Percentiles rank a stretch among this genome's conserved stretches.
These are phyloP conservation scores for Apamea monoglypha DNA, from an alignment of 2,888 invertebrate genomes.

Conservation along the genomic window DNA sequence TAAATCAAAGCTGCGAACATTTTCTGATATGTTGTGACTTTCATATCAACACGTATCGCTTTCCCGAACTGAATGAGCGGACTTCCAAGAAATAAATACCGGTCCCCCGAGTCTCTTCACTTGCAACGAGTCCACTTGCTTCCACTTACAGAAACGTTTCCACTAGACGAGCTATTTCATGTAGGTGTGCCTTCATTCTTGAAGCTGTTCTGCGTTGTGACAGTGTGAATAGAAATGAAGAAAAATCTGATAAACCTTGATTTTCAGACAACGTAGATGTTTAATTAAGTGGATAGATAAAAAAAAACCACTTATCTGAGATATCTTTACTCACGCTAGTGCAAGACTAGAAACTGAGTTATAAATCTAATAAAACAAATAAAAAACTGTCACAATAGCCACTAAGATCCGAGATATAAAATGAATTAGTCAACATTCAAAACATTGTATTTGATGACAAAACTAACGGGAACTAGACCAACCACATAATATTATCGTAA, in stretches of 20 bases:
- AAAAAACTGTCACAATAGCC: slow-evolving; percentile 55
- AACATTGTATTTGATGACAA: slow-evolving; percentile 62
- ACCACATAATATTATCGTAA: slow-evolving; percentile 62
- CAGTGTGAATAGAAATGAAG: slow-evolving; percentile 5
- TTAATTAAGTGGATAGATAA: slow-evolving; percentile 10
- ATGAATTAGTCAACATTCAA: slow-evolving; percentile 47
- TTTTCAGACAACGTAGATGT: neutral
- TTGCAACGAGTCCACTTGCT: slow-evolving; percentile 13
- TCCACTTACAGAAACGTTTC: slow-evolving; percentile 24
- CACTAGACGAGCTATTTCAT: slow-evolving; percentile 9
- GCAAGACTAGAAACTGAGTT: slow-evolving; percentile 35
- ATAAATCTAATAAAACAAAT: slow-evolving; percentile 39
- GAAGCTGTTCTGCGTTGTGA: neutral
- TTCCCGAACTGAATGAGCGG: slow-evolving; percentile 55
- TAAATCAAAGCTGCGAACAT: slow-evolving; percentile 20
- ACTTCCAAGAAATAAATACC: slow-evolving; percentile 57
- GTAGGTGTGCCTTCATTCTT: neutral
- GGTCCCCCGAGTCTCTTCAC: slow-evolving; percentile 35
- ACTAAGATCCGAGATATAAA: slow-evolving; percentile 50
- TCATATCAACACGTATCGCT: slow-evolving; percentile 58
- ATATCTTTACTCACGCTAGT: slow-evolving; percentile 56
- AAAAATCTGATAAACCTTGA: slow-evolving; percentile 1
- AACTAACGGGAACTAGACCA: slow-evolving; percentile 66
- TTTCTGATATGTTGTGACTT: slow-evolving; percentile 43
- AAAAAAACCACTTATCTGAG: slow-evolving; percentile 36